A percentile compares a stretch with the other conserved stretches of the same genome.
These are phyloP conservation scores for Sminthopsis crassicaudata DNA, from an alignment of 2,113 vertebrate species.

Conservation along the genomic window DNA sequence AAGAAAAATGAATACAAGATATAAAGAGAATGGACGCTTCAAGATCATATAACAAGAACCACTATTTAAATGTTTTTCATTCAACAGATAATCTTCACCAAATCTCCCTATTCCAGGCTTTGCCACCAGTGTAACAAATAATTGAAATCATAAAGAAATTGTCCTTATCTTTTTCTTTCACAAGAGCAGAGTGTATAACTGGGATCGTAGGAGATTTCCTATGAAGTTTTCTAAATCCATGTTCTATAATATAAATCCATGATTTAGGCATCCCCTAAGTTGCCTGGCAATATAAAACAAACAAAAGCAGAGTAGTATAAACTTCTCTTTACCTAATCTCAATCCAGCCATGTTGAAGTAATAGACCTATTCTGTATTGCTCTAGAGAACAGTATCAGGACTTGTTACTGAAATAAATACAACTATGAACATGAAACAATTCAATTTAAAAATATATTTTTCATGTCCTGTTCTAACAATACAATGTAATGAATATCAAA, in stretches of 20 bases:
- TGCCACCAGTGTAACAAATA: neutral
- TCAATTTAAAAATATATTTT: neutral
- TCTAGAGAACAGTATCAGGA: neutral
- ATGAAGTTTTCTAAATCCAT: neutral
- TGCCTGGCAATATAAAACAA: neutral
- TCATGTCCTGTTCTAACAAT: neutral
- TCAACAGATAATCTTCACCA: neutral
- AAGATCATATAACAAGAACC: neutral
- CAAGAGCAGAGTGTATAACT: neutral
- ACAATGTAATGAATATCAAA: neutral
- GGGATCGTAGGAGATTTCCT: neutral
- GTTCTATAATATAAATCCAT: neutral
- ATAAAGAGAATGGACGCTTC: neutral
- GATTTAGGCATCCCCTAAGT: neutral
- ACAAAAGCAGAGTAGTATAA: neutral
- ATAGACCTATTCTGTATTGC: neutral
- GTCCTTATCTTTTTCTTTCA: neutral
- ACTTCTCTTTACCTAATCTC: neutral
- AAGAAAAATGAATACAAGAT: neutral
- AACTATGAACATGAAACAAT: neutral
- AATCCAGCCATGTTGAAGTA: neutral
- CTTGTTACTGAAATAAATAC: neutral
- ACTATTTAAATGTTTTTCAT: neutral
- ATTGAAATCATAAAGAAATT: neutral
- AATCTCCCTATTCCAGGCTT: neutral